Base-by-base conservation (phyloP, 2,888 invertebrate species). In the Limnephilus rhombicus region DNA sequence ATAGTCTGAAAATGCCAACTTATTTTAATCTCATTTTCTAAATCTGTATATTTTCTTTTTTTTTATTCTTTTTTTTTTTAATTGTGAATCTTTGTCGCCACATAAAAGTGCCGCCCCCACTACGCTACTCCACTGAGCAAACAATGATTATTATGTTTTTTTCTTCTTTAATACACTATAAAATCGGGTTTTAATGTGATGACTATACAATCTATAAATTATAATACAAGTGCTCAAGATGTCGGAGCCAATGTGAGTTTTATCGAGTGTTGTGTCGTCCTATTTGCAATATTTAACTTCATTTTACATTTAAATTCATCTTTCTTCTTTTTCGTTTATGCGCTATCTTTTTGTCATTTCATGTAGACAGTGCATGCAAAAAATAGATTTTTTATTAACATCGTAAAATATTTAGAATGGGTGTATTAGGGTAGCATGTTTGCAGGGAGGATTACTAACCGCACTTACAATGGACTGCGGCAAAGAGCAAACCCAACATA, bases 401-500 rank as follows among this genome's bases (percentile, higher is more conserved):
- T 89, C 89, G 45, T 41, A 80, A 80, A 31, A 37, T 80, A 80
- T 87, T 87, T 45, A 4, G 87, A 49, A 87, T 45, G 53, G 24
- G 37, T 29, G 41, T 91, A 87, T 9, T 91, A 41, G 88, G 91
- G 91, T 80, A 15, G 81, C 34, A 91, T 91, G 90, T 92, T 91
- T 91, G 83, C 81, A 86, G 81, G 90, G 91, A 68, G 92, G 92
- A 92, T 92, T 91, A 91, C 80, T 18, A 34, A 85, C 81, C 85
- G 68, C 41, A 37, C 37, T 87, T 37, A 82, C 88, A 90, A 91
- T 92, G n/a, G 91, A 85, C 68, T 91, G 92, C 87, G 91, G 91
- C 49, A 88, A 87, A 91, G 90, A 90, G 92, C 80, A 91, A 92
- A 90, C 90, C 86, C 92, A 90, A 82, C 83, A 82, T 90, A 90